Base-by-base conservation (phyloP, 2,888 invertebrate species). In the Macrosoma leucophasiata region DNA sequence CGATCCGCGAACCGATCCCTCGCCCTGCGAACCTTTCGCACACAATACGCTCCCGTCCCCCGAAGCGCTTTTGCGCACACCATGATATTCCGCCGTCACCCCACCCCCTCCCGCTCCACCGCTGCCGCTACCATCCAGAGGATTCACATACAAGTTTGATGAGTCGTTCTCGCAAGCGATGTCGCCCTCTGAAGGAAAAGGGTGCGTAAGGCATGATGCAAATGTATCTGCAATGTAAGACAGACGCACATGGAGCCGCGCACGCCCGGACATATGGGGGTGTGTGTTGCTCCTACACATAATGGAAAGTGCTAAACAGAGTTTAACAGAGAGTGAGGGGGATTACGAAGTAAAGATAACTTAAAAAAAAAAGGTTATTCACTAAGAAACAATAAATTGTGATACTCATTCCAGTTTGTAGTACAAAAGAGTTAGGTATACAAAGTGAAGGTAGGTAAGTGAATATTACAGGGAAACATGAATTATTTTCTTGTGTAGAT, bases 181-280 rank as follows among this genome's bases (percentile, higher is more conserved):
- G 84, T 91, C 91, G 69, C 89, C 91, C 86, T 94, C 93, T 60
- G 95, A 95, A 78, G 92, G 90, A 85, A 93, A 95, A 64, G 95
- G 95, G 87, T 96, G 96, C 64, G 97, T 96, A 86, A 95, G 93
- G 87, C 97, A 97, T 84, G 95, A 96, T 77, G 95, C 95, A 84
- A 95, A 97, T 52, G 97, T 97, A 82, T 97, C 97, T 64, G 95
- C 92, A 84, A 95, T 91, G 85, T 77, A 82, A 82, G 81, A 84
- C 72, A 73, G 62, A 79, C 76, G 69, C 64, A 78, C 63, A 72
- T 81, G 74, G 79, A 81, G 70, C 68, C 62, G 63, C 65, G 65
- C 64, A 64, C 58, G 50, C 61, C 60, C 54, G 46, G 46, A 43
- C 50, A 43, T 48, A 47, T 25, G 27, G 49, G 48, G 46, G 43